Evolutionary conservation across 2,888 invertebrate genomes (phyloP).

Genomic region (Noctua comes): DNA sequence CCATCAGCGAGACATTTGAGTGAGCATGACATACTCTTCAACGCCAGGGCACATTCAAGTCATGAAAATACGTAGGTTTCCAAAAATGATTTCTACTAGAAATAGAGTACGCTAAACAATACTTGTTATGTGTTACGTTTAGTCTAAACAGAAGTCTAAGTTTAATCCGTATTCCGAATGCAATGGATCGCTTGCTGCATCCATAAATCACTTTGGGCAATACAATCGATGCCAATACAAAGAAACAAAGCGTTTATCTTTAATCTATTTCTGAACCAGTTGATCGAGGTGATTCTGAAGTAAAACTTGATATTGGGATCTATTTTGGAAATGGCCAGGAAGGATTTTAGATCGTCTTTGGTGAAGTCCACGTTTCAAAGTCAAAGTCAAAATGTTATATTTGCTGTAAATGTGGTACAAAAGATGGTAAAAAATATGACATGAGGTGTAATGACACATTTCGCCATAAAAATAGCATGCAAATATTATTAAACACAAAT

Average conservation of each 20-base stretch:
- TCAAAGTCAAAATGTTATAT: too few species aligned
- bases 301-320: background rate
- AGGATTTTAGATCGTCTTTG: background rate
- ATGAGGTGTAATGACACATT: too few species aligned
- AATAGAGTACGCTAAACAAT: background rate
- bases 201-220: constrained; percentile 9
- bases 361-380: background rate
- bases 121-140: background rate
- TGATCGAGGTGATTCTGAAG: background rate
- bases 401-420: too few species aligned
- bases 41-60: too few species aligned
- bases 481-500: too few species aligned
- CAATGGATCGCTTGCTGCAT: background rate
- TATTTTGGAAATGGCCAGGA: background rate
- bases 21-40: too few species aligned
- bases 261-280: background rate
- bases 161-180: background rate
- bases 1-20: too few species aligned
- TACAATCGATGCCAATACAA: constrained; percentile 1
- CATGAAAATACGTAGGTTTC: too few species aligned
- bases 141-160: constrained; percentile 11
- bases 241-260: constrained; percentile 4
- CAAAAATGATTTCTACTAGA: too few species aligned
- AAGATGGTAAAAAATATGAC: too few species aligned
- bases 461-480: too few species aligned